A percentile compares a stretch with the other conserved stretches of the same genome.
Evolutionary conservation across 2,113 vertebrate genomes (phyloP).

Genomic region (Ictidomys tridecemlineatus): DNA sequence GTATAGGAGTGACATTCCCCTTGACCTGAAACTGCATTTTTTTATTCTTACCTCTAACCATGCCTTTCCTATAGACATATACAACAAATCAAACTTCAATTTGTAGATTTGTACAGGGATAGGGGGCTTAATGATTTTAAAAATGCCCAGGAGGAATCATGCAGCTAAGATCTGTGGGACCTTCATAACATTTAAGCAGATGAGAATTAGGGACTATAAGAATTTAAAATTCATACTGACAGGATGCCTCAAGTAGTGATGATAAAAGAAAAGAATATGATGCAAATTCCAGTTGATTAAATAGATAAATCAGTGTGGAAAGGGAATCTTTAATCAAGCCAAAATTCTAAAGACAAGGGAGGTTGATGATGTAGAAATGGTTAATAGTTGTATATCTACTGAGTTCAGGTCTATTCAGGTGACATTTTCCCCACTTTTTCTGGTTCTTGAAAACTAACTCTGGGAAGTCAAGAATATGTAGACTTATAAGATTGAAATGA

Average conservation of each 20-base stretch:
- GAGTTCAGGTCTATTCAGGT: conserved; percentile 46
- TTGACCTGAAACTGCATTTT: neutral
- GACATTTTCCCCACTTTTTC: conserved; percentile 15
- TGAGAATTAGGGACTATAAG: conserved; percentile 63
- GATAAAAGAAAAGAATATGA: conserved; percentile 77
- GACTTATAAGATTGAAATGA: conserved; percentile 14
- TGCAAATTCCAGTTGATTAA: conserved; percentile 76
- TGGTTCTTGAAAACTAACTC: conserved; percentile 29
- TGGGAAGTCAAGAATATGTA: neutral
- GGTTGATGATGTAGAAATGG: conserved; percentile 59
- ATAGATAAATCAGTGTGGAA: conserved; percentile 52
- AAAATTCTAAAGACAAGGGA: conserved; percentile 57
- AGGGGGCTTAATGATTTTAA: neutral
- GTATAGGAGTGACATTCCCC: neutral
- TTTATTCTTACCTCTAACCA: neutral
- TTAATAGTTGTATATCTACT: conserved; percentile 68
- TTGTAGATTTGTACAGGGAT: neutral
- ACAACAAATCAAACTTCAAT: conserved; percentile 12
- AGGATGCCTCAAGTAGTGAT: conserved; percentile 57
- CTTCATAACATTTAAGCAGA: conserved; percentile 64
- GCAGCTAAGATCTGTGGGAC: conserved; percentile 33
- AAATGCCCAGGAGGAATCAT: conserved; percentile 35
- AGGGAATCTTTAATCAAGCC: conserved; percentile 57
- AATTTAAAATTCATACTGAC: conserved; percentile 67
- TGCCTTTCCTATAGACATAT: neutral